phyloP scores from a whole-genome alignment of 2,888 invertebrate genomes.

The Panzeria rudis region DNA sequence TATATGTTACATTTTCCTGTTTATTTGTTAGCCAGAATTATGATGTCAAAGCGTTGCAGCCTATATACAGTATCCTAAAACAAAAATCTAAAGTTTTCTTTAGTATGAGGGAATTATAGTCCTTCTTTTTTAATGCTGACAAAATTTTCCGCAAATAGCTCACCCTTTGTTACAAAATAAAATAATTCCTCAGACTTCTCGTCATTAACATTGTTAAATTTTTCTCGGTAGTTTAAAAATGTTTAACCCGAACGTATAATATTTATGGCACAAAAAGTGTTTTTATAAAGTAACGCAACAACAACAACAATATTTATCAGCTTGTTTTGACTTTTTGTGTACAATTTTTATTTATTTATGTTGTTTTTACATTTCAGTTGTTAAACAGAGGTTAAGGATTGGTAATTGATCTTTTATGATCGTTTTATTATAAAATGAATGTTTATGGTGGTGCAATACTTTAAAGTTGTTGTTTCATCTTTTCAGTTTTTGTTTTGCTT shows the following conservation, averaged over 20 bases:
- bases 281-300: constrained; percentile 49
- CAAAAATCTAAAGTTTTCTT: no score
- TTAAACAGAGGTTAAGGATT: constrained; percentile 58
- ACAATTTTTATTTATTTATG: constrained; percentile 46
- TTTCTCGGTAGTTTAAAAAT: constrained; percentile 23
- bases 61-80: no score
- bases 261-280: constrained; percentile 43
- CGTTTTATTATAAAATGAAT: constrained; percentile 64
- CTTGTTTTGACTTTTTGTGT: constrained; percentile 12
- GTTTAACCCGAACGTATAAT: neutral
- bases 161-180: constrained; percentile 9
- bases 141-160: neutral
- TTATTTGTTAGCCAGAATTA: no score
- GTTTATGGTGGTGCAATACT: constrained; percentile 50
- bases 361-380: constrained; percentile 48
- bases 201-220: constrained; percentile 24
- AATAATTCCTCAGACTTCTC: neutral
- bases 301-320: constrained; percentile 48
- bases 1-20: no score
- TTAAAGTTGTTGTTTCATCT: neutral
- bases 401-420: constrained; percentile 68
- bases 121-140: no score
- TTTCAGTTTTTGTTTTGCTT: constrained; percentile 11
- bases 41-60: no score
- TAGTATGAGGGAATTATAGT: no score